Evolutionary conservation across 2,888 invertebrate species (phyloP), one percentile per base, ranked within the genome.

Genomic region (Julus scandinavius): DNA sequence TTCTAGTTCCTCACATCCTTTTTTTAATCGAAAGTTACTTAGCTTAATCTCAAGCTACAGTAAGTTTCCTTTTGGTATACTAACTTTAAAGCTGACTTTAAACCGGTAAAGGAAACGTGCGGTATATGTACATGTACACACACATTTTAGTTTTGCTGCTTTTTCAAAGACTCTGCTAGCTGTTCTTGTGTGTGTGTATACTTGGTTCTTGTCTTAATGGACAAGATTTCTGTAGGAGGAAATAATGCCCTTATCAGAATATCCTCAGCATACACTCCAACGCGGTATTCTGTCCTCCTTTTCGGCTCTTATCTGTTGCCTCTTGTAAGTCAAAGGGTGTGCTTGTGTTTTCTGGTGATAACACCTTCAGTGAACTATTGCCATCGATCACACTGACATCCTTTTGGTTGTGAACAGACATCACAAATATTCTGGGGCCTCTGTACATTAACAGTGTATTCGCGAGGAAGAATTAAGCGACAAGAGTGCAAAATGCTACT

Each of bases 221-320:
- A 87, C 87, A 87, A 49, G 87, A 87, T 49, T 87, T 20, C 54
- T 87, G 20, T 20, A 13, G 29, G 11, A 87, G 87, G 87, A 87
- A 87, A 87, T 87, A 87, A 87, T 87, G 87, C 58, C 87, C 87
- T 87, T 87, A 87, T 87, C 87, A 87, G 87, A 87, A 87, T 87
- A 87, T 87, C 87, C 87, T 54, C 50, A 50, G 58, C 17, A 87
- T 72, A 17, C 87, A 87, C 87, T 87, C 50, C 29, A 29, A 29
- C 17, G 50, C n/a, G n/a, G 85, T 15, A 29, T 41, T 87, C 40
- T 87, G 50, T 87, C 58, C 87, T 50, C 38, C 50, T 87, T 54
- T 58, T 87, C 58, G 58, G 50, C 54, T 49, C 87, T 87, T 87
- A 50, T 54, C 50, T 50, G 54, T 87, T 50, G 49, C 40, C 87